phyloP scores from a whole-genome alignment of 1,140 invertebrate genomes.

The Hylyphantes graminicola region DNA sequence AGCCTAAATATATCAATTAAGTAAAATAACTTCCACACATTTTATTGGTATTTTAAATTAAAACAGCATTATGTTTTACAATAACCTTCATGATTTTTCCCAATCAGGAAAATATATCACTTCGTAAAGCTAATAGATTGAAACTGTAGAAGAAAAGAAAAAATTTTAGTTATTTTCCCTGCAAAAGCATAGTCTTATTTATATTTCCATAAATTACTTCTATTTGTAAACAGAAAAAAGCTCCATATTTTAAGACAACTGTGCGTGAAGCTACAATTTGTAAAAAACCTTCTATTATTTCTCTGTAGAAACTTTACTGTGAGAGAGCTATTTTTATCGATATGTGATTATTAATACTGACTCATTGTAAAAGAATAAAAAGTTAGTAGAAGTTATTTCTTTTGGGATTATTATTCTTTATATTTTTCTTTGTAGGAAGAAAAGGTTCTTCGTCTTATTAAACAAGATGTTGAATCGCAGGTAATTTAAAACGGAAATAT shows the following conservation, averaged over 20 bases:
- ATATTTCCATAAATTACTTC: too few species aligned
- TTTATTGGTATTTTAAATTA: not conserved
- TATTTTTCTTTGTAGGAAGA: slow-evolving; percentile 20
- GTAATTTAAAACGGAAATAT: not conserved
- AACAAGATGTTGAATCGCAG: slow-evolving; percentile 3
- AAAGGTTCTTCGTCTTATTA: slow-evolving; percentile 16
- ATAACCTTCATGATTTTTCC: not conserved
- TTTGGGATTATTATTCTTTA: not conserved
- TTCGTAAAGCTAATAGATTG: not conserved
- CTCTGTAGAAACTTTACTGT: not conserved
- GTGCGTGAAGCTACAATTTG: not conserved
- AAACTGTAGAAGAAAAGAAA: too few species aligned
- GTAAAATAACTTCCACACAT: not conserved
- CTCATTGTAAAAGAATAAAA: not conserved
- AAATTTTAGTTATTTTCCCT: too few species aligned
- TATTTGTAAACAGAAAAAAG: too few species aligned
- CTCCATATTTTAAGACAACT: not conserved
- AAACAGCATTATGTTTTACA: not conserved
- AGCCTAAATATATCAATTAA: not conserved
- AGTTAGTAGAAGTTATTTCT: too few species aligned
- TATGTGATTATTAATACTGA: not conserved
- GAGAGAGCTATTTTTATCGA: not conserved
- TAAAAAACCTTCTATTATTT: not conserved
- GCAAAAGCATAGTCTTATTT: too few species aligned
- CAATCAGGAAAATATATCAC: not conserved